A percentile compares a stretch with the other conserved stretches of the same genome.
phyloP scores from a whole-genome alignment of 2,888 invertebrate genomes.

The Lissocephala sabroskyi region DNA sequence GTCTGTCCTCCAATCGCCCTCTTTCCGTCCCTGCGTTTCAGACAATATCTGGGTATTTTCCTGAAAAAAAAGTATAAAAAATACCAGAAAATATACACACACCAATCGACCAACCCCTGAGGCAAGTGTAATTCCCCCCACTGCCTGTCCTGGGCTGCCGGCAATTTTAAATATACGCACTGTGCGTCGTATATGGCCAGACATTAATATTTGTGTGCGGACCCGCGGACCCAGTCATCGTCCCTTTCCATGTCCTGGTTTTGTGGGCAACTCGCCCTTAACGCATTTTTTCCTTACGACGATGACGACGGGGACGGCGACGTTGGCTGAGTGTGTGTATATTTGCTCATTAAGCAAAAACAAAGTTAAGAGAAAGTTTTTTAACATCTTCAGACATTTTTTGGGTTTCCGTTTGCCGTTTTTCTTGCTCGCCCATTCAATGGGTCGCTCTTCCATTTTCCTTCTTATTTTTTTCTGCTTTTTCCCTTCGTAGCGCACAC shows the following conservation, averaged over 20 bases:
- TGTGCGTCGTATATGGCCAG: constrained; percentile 41
- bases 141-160: constrained; percentile 15
- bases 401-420: constrained; percentile 46
- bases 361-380: constrained; percentile 62
- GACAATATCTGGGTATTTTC: constrained; percentile 39
- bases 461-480: constrained; percentile 2
- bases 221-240: constrained; percentile 33
- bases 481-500: constrained; percentile 23
- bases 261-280: constrained; percentile 60
- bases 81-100: constrained; percentile 22
- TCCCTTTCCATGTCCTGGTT: no score
- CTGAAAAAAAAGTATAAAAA: no score
- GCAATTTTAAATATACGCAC: constrained; percentile 42
- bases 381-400: constrained; percentile 61
- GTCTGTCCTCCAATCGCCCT: not conserved
- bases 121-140: constrained; percentile 46
- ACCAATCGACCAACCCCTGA: constrained; percentile 43
- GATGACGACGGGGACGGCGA: not conserved
- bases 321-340: constrained; percentile 31
- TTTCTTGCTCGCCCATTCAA: constrained; percentile 26
- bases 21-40: constrained; percentile 11
- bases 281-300: constrained; percentile 43
- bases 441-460: constrained; percentile 20
- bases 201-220: constrained; percentile 61
- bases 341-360: constrained; percentile 69